Evolutionary conservation across 2,888 invertebrate species (phyloP), one percentile per base, ranked within the genome.

Genomic region (Metellina segmentata): DNA sequence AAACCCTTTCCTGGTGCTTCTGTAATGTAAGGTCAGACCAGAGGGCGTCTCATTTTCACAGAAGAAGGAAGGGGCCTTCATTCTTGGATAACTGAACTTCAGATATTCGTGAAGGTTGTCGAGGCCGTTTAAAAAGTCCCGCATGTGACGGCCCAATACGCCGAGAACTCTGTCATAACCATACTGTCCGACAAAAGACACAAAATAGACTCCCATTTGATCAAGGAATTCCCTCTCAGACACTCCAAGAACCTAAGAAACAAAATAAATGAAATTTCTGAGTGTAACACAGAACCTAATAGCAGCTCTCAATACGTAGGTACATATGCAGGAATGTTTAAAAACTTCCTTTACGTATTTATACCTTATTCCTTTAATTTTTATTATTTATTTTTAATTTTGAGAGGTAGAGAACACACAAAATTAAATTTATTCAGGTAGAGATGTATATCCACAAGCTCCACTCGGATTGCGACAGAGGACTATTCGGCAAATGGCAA

Each of bases 41-140:
- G 97, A 97, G 89, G 97, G 96, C 0, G 98, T 98, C 95, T 99
- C 99, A 94, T 98, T 98, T 95, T 99, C 99, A 94, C 98, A 98
- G 94, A 98, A 99, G 95, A 99, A 99, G 86, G 98, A 98, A 0
- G 99, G 99, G 0, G 99, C 99, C 93, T 97, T 95, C 96, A 97
- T 96, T 94, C 97, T 96, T 0, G 98, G 98, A 95, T 99, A 99
- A 86, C 98, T 98, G 95, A 98, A 98, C 95, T 99, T 98, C 79
- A 99, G 96, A 95, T 99, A 99, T 95, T 99, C 99, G 95, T 99
- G 99, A 49, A 99, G 96, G 95, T 99, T 99, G 95, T 99, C 99
- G 94, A 99, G 95, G 0, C 95, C 98, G 94, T 99, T 99, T 4
- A 99, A 96, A 94, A 99, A 99, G 95, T 99, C 99, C 86, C 99